Evolutionary conservation across 2,797 vertebrate genomes (phyloP).

Genomic region (Falco columbarius): DNA sequence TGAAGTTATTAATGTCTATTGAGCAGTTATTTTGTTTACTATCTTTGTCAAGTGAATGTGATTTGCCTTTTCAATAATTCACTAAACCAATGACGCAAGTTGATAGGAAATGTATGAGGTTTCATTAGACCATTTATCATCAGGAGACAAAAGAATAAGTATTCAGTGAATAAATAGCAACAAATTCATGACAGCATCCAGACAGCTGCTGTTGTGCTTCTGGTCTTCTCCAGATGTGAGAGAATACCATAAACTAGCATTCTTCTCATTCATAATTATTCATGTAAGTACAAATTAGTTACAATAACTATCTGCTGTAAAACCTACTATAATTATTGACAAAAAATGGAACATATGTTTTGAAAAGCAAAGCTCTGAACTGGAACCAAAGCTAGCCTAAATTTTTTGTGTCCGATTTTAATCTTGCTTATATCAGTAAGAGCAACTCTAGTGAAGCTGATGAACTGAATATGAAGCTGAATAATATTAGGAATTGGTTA

Average conservation of each 20-base stretch:
- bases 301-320: constrained; percentile 8
- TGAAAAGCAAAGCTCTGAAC: not conserved
- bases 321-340: not conserved
- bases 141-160: constrained; percentile 16
- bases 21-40: constrained; percentile 47
- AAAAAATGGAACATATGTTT: constrained; percentile 1
- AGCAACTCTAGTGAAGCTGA: not conserved
- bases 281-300: constrained; percentile 7
- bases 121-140: constrained; percentile 30
- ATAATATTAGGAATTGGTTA: not conserved
- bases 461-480: not conserved
- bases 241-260: not conserved
- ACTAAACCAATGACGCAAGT: constrained; percentile 30
- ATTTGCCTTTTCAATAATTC: constrained; percentile 56
- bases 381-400: not conserved
- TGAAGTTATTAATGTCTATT: not conserved
- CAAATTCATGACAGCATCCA: constrained; percentile 17
- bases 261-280: constrained; percentile 13
- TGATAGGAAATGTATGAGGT: constrained; percentile 48
- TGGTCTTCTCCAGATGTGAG: constrained; percentile 20
- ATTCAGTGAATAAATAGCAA: constrained; percentile 30
- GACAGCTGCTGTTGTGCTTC: constrained; percentile 35
- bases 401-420: not conserved
- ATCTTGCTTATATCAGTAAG: not conserved
- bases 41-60: constrained; percentile 3